Percentiles rank a stretch among this genome's conserved stretches.
Conservation (phyloP, 1,140 invertebrate genomes). For the Zaprionus camerounensis region DNA sequence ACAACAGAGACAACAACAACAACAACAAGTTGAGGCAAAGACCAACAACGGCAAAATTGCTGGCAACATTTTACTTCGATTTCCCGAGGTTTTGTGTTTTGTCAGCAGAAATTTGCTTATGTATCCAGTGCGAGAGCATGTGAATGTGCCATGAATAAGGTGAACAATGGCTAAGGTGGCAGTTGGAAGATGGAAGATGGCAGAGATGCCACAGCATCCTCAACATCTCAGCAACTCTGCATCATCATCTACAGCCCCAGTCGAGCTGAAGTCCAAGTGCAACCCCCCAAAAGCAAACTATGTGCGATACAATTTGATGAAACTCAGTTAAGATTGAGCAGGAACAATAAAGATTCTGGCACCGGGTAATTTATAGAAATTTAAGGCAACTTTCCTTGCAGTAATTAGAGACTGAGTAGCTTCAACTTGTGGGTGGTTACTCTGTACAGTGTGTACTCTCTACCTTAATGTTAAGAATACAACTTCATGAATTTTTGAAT, state of each 20-base stretch:
- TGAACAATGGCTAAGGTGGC: constrained; percentile 50
- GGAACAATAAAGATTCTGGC: not conserved
- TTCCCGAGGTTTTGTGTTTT: constrained; percentile 74
- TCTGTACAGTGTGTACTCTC: too few relatives aligned
- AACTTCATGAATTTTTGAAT: too few relatives aligned
- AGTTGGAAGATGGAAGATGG: not conserved
- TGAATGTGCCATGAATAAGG: constrained; percentile 42
- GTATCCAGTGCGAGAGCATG: constrained; percentile 27
- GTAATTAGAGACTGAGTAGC: not conserved
- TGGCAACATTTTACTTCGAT: constrained; percentile 79
- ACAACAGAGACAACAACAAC: constrained; percentile 42
- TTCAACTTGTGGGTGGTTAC: too few relatives aligned
- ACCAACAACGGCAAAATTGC: constrained; percentile 62
- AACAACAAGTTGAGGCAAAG: constrained; percentile 41
- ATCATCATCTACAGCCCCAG: not conserved
- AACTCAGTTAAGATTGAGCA: not conserved
- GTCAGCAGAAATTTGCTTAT: constrained; percentile 80
- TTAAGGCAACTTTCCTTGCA: not conserved
- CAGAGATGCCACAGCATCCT: not conserved
- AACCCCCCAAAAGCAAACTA: not conserved
- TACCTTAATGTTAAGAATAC: too few relatives aligned
- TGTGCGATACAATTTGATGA: not conserved
- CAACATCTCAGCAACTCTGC: not conserved
- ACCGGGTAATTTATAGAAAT: not conserved
- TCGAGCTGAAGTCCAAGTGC: not conserved